Evolutionary conservation across 2,888 invertebrate genomes (phyloP).

Genomic region (Oscheius sp.): DNA sequence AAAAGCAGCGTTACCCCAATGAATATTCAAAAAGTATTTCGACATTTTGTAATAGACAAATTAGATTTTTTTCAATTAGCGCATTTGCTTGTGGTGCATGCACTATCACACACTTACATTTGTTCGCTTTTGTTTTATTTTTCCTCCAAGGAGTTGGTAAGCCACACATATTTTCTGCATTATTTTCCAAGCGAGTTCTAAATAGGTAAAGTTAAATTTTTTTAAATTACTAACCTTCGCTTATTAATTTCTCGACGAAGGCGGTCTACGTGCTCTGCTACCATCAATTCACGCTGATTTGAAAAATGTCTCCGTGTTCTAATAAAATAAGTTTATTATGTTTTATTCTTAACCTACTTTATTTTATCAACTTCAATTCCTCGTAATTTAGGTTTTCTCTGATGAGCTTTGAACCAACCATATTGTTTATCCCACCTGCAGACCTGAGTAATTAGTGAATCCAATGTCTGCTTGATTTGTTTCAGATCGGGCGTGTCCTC

Average conservation of each 20-base stretch:
- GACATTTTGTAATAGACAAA: too few relatives aligned
- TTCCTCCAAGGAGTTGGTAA: conserved; percentile 56
- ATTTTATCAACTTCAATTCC: conserved; percentile 38
- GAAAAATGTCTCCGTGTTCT: conserved; percentile 26
- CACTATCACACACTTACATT: conserved; percentile 33
- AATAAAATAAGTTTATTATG: not conserved
- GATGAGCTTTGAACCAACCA: conserved; percentile 52
- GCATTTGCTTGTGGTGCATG: too few relatives aligned
- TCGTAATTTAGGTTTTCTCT: conserved; percentile 38
- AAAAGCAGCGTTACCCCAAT: too few relatives aligned
- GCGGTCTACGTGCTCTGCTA: conserved; percentile 51
- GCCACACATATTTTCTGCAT: conserved; percentile 49
- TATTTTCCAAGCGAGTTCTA: conserved; percentile 46
- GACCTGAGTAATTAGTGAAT: conserved; percentile 51
- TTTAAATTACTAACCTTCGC: conserved; percentile 30
- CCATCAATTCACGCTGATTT: conserved; percentile 42
- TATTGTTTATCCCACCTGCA: conserved; percentile 55
- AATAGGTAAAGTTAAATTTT: not conserved
- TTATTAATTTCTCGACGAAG: conserved; percentile 55
- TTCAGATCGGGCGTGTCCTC: conserved; percentile 37
- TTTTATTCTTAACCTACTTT: conserved; percentile 14
- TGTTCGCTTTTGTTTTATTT: conserved; percentile 32
- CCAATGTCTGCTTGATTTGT: conserved; percentile 42
- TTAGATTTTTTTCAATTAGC: too few relatives aligned
- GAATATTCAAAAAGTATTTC: too few relatives aligned